Conservation (phyloP, 1,140 invertebrate genomes). For the Drosophila biarmipes region DNA sequence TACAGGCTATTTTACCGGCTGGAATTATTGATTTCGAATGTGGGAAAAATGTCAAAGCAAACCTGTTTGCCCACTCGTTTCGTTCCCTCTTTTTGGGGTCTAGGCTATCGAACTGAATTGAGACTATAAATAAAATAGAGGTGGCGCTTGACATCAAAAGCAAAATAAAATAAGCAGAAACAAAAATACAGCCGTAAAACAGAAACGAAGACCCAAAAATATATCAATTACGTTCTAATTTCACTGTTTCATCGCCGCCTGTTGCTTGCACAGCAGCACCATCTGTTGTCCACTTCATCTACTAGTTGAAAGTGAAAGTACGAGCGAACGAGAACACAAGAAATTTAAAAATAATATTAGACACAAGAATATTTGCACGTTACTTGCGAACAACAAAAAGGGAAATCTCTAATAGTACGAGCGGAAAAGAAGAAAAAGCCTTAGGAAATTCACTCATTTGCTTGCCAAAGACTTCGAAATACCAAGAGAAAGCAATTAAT, state of each 20-base stretch:
- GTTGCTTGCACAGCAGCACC: constrained; percentile 21
- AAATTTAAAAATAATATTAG: constrained; percentile 1
- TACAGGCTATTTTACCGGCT: constrained; percentile 20
- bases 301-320: constrained; percentile 27
- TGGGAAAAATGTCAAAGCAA: constrained; percentile 10
- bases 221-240: constrained; percentile 14
- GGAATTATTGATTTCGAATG: constrained; percentile 34
- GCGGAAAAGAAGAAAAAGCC: background rate
- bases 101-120: constrained; percentile 30
- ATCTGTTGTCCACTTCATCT: background rate
- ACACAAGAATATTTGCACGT: constrained; percentile 29
- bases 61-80: constrained; percentile 8
- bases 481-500: constrained; percentile 1
- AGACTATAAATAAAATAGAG: constrained; percentile 41
- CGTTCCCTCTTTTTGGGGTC: constrained; percentile 32
- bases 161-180: constrained; percentile 26
- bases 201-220: constrained; percentile 19
- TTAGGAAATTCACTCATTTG: constrained; percentile 16
- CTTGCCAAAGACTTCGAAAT: constrained; percentile 31
- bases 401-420: background rate
- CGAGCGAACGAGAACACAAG: background rate
- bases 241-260: constrained; percentile 17
- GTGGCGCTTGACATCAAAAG: constrained; percentile 18
- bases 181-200: background rate
- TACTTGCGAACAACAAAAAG: constrained; percentile 10